Base-by-base conservation (phyloP, 2,113 vertebrate genomes). In the Tinamus guttatus region DNA sequence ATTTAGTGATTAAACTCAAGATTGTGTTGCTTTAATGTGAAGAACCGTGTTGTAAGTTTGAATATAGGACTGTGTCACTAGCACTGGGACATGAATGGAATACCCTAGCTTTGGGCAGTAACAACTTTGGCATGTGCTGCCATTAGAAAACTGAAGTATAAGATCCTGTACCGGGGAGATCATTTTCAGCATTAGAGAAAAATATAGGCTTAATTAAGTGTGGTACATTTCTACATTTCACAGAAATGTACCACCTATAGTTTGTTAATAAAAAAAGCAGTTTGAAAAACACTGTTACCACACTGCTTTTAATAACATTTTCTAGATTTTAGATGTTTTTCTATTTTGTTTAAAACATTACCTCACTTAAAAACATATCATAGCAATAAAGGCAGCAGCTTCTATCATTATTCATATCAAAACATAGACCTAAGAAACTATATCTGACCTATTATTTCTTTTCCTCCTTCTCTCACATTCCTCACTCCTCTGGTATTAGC, bases 401-500 rank as follows among this genome's bases (percentile, higher is more conserved):
- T 86, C 83, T 94, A 36, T 94, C 90, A 85, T 94, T 93, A 74
- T 43, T 58, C 36, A 64, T 60, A 91, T 25, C 67, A 89, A 95
- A 94, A 91, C 9, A 75, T 10, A 83, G 56, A 25, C 7, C 24
- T 69, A 52, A 88, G 65, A 90, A 69, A 65, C 59, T 54, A 52
- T 34, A 52, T 36, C 40, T 27, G 32, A 81, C 51, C 73, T 81
- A 34, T 69, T 92, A 65, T 93, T 93, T 69, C n/a, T 70, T 89
- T 95, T 63, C 32, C 36, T 94, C 45, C 4, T 87, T 93, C 83
- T 85, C 83, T 94, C 81, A 67, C 64, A n/a, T 47, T 95, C 41
- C 38, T 88, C 67, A 63, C 80, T 97, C 75, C 86, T 63, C 63
- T 74, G 95, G 71, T 97, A 96, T 97, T 97, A 98, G 95, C 93